phyloP scores from a whole-genome alignment of 2,113 vertebrate species.

The Melanerpes formicivorus region DNA sequence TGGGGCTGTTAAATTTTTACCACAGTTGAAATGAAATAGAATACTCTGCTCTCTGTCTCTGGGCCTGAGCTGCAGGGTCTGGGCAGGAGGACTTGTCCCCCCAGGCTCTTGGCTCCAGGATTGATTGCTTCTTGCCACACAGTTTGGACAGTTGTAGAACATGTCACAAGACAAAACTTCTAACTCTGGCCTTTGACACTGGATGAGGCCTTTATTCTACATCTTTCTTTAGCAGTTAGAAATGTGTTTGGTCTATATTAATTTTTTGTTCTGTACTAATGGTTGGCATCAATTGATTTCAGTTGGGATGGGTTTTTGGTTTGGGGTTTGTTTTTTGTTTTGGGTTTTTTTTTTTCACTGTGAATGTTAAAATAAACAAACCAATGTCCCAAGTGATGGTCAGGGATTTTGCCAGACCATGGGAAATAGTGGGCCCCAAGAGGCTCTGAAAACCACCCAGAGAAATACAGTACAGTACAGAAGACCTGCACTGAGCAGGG shows the following conservation, averaged over 20 bases:
- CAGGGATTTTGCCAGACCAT: constrained; percentile 65
- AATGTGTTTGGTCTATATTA: constrained; percentile 24
- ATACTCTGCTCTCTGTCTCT: background rate
- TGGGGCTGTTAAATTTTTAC: background rate
- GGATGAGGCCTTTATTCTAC: constrained; percentile 25
- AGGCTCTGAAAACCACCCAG: constrained; percentile 61
- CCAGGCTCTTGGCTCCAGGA: background rate
- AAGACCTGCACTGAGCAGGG: constrained; percentile 31
- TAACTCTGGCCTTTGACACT: constrained; percentile 18
- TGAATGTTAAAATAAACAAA: constrained; percentile 65
- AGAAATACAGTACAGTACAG: constrained; percentile 27
- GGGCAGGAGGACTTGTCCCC: background rate
- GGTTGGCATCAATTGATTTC: constrained; percentile 21
- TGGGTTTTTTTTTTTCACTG: background rate
- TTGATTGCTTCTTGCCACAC: constrained; percentile 38
- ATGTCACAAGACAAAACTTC: constrained; percentile 24
- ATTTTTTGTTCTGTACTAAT: constrained; percentile 40
- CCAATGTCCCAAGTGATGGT: constrained; percentile 25
- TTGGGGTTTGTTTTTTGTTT: no score
- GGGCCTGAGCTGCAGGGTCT: background rate
- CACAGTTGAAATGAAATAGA: background rate
- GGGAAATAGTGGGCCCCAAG: constrained; percentile 12
- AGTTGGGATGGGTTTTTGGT: background rate
- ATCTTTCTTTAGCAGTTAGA: constrained; percentile 19
- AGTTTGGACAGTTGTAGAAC: constrained; percentile 28